These are phyloP conservation scores for Orgyia antiqua DNA, from an alignment of 2,888 invertebrate genomes.

Conservation along the genomic window DNA sequence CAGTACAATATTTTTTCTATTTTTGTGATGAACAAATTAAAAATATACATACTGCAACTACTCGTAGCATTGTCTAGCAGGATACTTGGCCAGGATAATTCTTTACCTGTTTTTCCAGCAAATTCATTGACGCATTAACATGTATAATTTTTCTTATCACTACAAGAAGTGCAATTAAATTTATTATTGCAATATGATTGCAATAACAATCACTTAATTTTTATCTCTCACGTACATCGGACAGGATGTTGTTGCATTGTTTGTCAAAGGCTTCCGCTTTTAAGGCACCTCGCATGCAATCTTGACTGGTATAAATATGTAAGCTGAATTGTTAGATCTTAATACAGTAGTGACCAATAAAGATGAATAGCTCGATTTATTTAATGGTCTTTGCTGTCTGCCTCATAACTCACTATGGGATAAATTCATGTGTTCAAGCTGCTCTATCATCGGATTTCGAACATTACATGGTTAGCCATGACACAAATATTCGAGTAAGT, in stretches of 20 bases:
- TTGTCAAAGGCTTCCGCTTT: constrained; percentile 55
- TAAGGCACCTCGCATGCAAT: constrained; percentile 38
- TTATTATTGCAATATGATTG: constrained; percentile 44
- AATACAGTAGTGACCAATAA: constrained; percentile 40
- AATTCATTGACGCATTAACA: too few relatives aligned
- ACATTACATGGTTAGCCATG: constrained; percentile 10
- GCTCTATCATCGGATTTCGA: constrained; percentile 19
- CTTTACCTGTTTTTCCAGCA: too few relatives aligned
- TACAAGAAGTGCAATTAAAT: constrained; percentile 37
- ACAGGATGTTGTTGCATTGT: constrained; percentile 66
- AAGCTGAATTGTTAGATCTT: constrained; percentile 15
- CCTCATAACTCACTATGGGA: constrained; percentile 24
- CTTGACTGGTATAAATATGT: constrained; percentile 40
- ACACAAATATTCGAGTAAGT: constrained; percentile 41
- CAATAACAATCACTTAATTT: constrained; percentile 39
- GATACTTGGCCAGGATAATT: too few relatives aligned
- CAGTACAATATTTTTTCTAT: too few relatives aligned
- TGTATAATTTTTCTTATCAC: too few relatives aligned
- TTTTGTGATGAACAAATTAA: too few relatives aligned
- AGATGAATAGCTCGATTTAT: constrained; percentile 52
- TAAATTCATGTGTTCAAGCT: constrained; percentile 21
- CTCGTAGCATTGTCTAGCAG: too few relatives aligned
- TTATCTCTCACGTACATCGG: constrained; percentile 49
- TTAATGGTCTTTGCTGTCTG: constrained; percentile 42
- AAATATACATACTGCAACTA: too few relatives aligned